Evolutionary conservation across 35 echinoderm and acorn worm genomes (phyloP), one percentile per base, ranked within the genome.

Genomic region (Heliocidaris tuberculata): DNA sequence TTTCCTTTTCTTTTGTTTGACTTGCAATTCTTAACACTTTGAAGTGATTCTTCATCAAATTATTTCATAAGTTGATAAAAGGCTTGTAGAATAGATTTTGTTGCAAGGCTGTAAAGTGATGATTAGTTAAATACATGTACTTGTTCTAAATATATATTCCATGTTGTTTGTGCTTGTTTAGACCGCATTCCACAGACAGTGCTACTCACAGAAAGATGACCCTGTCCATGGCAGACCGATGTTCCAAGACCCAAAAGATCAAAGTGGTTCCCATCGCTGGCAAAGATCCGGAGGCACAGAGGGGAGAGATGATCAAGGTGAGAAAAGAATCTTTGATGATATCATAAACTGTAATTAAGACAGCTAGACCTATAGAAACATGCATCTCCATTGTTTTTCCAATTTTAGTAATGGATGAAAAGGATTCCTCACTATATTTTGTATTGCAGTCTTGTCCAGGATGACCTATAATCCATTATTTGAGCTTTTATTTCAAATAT

Each of bases 171-270:
- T 95, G 10, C 65, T 17, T 32, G 93, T 94, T 15, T 87, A 99
- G 98, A 94, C 98, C 98, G 86, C 98, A 99, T 95, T 99, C 98
- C 59, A 99, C 96, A 94, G 97, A 99, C 96, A 97, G 97, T 97
- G 98, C 98, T 59, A 99, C 98, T 50, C 98, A 99, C 88, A 95
- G 98, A 86, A 99, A 99, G 92, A 99, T 99, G 98, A 99, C 98
- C 65, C 94, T 97, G 31, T 99, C 98, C 27, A 94, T 99, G 90
- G 98, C 98, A 54, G 98, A 99, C 85, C 95, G 97, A 85, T 97
- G 95, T 30, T 96, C 96, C 48, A 99, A 99, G 94, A 97, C 97
- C 6, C 98, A 99, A 94, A 99, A 99, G 94, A 97, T 99, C 50
- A 95, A 97, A 93, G 98, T 99, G 21, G 60, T 99, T 29, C 98